phyloP scores from a whole-genome alignment of 2,888 invertebrate species.

The Anthophora plumipes region DNA sequence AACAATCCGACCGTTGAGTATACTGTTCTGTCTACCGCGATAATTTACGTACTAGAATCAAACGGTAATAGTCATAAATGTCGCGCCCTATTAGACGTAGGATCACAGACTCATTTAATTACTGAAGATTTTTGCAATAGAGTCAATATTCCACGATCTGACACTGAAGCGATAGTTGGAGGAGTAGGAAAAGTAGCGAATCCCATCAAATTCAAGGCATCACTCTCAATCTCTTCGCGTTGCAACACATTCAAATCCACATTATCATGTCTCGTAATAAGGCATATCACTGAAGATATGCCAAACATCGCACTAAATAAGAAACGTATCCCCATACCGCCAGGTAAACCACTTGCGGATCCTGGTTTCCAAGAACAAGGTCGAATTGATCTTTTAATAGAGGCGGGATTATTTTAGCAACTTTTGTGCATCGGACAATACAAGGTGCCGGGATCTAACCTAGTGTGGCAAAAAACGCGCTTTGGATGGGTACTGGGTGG shows the following conservation, averaged over 20 bases:
- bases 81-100: no score
- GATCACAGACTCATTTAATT: no score
- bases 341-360: slow-evolving; percentile 18
- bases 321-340: background rate
- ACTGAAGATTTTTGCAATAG: no score
- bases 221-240: background rate
- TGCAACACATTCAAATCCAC: no score
- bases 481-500: slow-evolving; percentile 24
- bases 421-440: slow-evolving; percentile 29
- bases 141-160: no score
- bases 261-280: background rate
- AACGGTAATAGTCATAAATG: no score
- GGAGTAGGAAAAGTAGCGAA: no score
- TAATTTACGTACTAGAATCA: no score
- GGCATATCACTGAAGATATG: slow-evolving; percentile 27
- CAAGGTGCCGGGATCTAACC: no score
- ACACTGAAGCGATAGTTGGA: no score
- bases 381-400: slow-evolving; percentile 32
- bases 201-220: background rate
- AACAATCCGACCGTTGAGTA: no score
- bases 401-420: slow-evolving; percentile 30
- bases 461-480: slow-evolving; percentile 31
- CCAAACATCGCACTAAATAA: background rate
- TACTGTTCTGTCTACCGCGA: no score
- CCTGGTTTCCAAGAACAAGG: slow-evolving; percentile 17